Conservation (phyloP, 2,113 vertebrate species). For the Malurus melanocephalus region DNA sequence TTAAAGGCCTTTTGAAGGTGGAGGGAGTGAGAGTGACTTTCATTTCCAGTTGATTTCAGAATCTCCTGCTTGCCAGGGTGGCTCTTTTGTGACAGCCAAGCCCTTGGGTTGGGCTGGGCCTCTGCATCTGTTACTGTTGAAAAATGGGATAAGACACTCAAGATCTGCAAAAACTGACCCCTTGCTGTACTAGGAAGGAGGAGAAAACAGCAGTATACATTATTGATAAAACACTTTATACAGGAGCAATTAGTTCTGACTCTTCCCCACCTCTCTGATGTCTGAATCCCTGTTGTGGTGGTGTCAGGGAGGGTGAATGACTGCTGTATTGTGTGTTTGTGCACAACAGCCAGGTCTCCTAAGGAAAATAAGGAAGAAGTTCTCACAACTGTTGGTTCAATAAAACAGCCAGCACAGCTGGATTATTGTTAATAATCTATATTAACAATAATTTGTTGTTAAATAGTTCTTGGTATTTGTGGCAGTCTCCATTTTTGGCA, state of each 20-base stretch:
- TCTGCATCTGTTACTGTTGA: neutral
- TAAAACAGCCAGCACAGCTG: neutral
- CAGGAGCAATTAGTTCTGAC: neutral
- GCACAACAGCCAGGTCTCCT: neutral
- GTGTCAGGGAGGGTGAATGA: neutral
- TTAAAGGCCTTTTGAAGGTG: neutral
- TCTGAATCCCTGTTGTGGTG: conserved; percentile 11
- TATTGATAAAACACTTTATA: conserved; percentile 1
- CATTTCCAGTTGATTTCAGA: neutral
- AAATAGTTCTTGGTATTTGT: neutral
- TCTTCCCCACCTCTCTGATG: neutral
- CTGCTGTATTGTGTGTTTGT: neutral
- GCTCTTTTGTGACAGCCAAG: neutral
- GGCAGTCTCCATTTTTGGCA: neutral
- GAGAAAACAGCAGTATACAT: neutral
- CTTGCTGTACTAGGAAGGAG: neutral
- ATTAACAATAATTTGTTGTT: neutral
- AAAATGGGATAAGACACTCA: neutral
- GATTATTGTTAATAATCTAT: too few relatives aligned
- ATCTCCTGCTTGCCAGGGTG: neutral
- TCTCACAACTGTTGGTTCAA: neutral
- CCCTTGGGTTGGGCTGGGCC: neutral
- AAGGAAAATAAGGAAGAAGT: neutral
- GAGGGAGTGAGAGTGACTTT: neutral
- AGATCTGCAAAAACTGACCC: neutral